Evolutionary conservation across 1,140 invertebrate species (phyloP), one percentile per base, ranked within the genome.

Genomic region (Arion vulgaris): DNA sequence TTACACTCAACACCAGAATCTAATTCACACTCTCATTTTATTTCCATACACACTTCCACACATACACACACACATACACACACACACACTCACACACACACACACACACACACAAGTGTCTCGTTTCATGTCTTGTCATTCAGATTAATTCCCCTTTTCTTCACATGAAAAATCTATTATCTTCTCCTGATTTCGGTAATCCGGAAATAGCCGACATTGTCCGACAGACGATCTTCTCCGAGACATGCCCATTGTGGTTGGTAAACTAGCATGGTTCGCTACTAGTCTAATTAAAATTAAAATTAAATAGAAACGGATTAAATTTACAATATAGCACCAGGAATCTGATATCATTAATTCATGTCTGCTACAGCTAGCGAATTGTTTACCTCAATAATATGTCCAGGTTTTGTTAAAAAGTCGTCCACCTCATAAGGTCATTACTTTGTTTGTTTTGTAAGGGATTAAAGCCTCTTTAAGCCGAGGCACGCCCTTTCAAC

Each of bases 231-330:
- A 66, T 32, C 28, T 66, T 11, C 62, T 5, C 4, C 11, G 19
- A 66, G 62, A 5, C 62, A 5, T 5, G 17, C n/a, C 28, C 32
- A 32, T 66, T 32, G n/a, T 66, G 4, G 32, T 7, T 32, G 17
- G n/a, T 7, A 32, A 7, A 66, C 62, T 34, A 7, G 62, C 62
- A 1, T 32, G 62, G 32, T 66, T 34, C n/a, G 28, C 32, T 2
- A 26, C 28, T 28, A 66, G n/a, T 7, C 62, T 66, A 66, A 66
- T 66, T 66, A 66, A 66, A 66, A 66, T 66, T 28, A 66, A 66
- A 66, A 5, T 66, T 66, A n/a, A 28, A 66, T 66, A 66, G 62
- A 32, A 23, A 32, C 9, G 4, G 62, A 5, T 32, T 66, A 66
- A 66, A 28, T 32, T 66, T 66, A 66, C 62, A 66, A 34, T 28